Evolutionary conservation across 2,797 vertebrate species (phyloP).

Genomic region (Melanotaenia maccullochi): DNA sequence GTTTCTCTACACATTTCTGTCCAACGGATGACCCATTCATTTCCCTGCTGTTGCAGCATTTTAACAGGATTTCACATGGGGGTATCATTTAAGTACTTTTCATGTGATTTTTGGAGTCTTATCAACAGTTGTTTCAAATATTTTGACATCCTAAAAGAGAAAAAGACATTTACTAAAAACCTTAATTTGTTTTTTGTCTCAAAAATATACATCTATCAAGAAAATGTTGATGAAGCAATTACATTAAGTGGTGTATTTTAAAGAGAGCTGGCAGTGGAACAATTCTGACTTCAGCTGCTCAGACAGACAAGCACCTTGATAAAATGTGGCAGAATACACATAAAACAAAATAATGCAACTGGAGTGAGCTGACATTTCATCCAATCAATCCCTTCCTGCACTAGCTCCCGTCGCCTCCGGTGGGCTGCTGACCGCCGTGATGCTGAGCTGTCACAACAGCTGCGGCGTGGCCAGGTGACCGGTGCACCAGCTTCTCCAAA

Average conservation of each 20-base stretch:
- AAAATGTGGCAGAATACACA: conserved; percentile 9
- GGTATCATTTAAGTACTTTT: conserved; percentile 4
- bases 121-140: conserved; percentile 25
- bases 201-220: not conserved
- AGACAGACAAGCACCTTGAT: not conserved
- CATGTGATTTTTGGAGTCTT: conserved; percentile 2
- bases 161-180: conserved; percentile 5
- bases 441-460: conserved; percentile 38
- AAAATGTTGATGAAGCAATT: conserved; percentile 2
- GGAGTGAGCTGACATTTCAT: conserved; percentile 8
- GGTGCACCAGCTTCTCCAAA: conserved; percentile 22
- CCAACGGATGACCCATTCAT: too few relatives aligned
- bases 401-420: conserved; percentile 15
- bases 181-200: conserved; percentile 6
- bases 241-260: not conserved
- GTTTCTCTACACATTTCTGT: conserved; percentile 13
- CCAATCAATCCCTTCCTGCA: not conserved
- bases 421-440: conserved; percentile 10
- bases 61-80: conserved; percentile 4
- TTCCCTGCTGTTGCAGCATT: not conserved
- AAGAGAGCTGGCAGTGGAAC: not conserved
- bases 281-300: conserved; percentile 1
- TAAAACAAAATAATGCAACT: conserved; percentile 5
- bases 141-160: not conserved
- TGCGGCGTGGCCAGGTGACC: conserved; percentile 21